These are phyloP conservation scores for Meganola albula DNA, from an alignment of 2,888 invertebrate genomes.

Conservation along the genomic window DNA sequence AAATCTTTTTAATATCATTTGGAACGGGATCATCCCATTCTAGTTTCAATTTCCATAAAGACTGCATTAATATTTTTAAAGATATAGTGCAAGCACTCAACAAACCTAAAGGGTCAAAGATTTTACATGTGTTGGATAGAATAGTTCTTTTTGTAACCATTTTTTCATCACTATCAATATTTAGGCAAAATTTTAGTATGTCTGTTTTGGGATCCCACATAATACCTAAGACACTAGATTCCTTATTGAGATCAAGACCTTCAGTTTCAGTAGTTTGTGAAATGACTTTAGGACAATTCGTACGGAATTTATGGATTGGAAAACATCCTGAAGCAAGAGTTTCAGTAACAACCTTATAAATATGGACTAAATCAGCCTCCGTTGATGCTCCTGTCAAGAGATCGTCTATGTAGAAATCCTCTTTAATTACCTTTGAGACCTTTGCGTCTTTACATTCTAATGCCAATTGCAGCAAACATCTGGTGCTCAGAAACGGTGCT, in stretches of 20 bases:
- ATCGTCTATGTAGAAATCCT: constrained; percentile 23
- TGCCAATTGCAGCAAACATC: constrained; percentile 16
- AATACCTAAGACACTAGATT: background rate
- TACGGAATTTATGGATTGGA: constrained; percentile 18
- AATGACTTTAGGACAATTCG: constrained; percentile 16
- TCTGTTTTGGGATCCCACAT: constrained; percentile 18
- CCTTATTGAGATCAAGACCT: constrained; percentile 3
- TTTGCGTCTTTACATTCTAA: constrained; percentile 13
- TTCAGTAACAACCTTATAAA: constrained; percentile 5
- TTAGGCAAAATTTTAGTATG: constrained; percentile 12
- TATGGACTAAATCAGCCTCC: constrained; percentile 6
- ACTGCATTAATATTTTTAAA: constrained; percentile 14
- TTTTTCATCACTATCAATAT: background rate
- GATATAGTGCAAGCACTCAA: constrained; percentile 13
- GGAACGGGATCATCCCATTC: constrained; percentile 3
- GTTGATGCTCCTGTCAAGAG: constrained; percentile 14
- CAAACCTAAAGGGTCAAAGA: constrained; percentile 25
- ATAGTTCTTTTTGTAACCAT: constrained; percentile 16
- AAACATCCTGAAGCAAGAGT: constrained; percentile 13
- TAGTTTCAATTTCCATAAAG: background rate
- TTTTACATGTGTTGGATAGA: constrained; percentile 18
- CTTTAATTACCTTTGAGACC: constrained; percentile 9
- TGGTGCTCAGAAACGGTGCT: constrained; percentile 11
- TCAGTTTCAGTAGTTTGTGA: background rate
- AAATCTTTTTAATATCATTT: background rate